Evolutionary conservation across 2,888 invertebrate species (phyloP), one percentile per base, ranked within the genome.

Genomic region (Spialia ferax): DNA sequence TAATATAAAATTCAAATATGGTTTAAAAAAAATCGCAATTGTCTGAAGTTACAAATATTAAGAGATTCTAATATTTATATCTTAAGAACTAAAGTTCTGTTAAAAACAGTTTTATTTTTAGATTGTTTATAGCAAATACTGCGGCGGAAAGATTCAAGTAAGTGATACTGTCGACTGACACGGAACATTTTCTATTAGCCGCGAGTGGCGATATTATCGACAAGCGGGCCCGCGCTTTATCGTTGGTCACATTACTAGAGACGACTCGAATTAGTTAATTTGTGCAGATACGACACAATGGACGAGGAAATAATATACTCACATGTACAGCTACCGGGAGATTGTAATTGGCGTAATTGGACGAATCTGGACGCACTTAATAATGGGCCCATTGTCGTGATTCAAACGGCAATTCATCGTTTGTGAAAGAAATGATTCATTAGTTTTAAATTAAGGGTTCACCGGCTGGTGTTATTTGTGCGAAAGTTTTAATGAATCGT

Each of bases 291-390:
- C 89, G 84, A 80, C 87, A 92, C 91, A 93, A 91, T 92, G 89
- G 87, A 87, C 83, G 87, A 91, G 91, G 91, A 93, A 89, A 91
- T 91, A 91, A 91, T 89, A 87, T 80, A 87, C 82, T 78, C 81
- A 82, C 79, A 76, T 83, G 84, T 81, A 83, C 81, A 82, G 81
- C 83, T 85, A 86, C 88, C 87, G 86, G 89, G 88, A 87, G 87
- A 89, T 87, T 89, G 90, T 93, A 93, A 93, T 93, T 93, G 92
- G 88, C 86, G 88, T 93, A 93, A 93, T 93, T 93, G 92, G 85
- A 85, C 87, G 89, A 93, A 93, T 92, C 93, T 93, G 91, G 88
- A 87, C 86, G 87, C 85, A 86, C 89, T 90, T 91, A 92, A 93
- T 93, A 91, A 91, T 86, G 88, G 88, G 80, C 79, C 85, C 86